Evolutionary conservation across 1,140 invertebrate genomes (phyloP).

Genomic region (Oreohelix idahoensis): DNA sequence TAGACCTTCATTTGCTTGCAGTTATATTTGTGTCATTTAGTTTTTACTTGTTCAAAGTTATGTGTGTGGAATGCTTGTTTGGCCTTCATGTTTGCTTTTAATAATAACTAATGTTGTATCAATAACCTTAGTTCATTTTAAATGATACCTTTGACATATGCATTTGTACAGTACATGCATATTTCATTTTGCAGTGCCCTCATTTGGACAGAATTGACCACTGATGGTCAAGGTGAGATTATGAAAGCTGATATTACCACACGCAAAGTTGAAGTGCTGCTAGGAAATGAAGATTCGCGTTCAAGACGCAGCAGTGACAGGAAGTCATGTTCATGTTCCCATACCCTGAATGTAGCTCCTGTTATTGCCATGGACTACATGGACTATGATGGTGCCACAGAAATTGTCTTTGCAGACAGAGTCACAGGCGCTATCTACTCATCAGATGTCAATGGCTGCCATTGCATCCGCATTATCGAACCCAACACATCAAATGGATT

Average conservation of each 20-base stretch:
- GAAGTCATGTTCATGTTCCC: constrained; percentile 31
- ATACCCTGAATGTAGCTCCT: constrained; percentile 41
- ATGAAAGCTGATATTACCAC: constrained; percentile 29
- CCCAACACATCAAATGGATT: constrained; percentile 50
- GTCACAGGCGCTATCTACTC: constrained; percentile 78
- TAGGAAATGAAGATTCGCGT: background rate
- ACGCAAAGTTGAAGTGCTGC: background rate
- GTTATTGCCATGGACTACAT: constrained; percentile 76
- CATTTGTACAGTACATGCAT: background rate
- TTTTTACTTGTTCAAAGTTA: too few species aligned
- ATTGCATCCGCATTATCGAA: constrained; percentile 78
- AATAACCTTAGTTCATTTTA: too few species aligned
- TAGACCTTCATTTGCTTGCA: too few species aligned
- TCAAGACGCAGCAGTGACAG: background rate
- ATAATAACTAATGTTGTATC: too few species aligned
- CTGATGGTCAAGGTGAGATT: constrained; percentile 36
- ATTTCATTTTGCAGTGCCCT: constrained; percentile 77
- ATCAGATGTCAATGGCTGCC: constrained; percentile 80
- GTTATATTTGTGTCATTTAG: too few species aligned
- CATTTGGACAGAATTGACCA: constrained; percentile 78
- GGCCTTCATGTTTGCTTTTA: too few species aligned
- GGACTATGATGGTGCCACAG: constrained; percentile 74
- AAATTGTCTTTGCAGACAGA: constrained; percentile 80
- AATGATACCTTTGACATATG: too few species aligned
- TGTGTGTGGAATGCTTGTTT: too few species aligned